Evolutionary conservation across 1,140 invertebrate genomes (phyloP), one percentile per base, ranked within the genome.

Genomic region (Lordiphosa clarofinis): DNA sequence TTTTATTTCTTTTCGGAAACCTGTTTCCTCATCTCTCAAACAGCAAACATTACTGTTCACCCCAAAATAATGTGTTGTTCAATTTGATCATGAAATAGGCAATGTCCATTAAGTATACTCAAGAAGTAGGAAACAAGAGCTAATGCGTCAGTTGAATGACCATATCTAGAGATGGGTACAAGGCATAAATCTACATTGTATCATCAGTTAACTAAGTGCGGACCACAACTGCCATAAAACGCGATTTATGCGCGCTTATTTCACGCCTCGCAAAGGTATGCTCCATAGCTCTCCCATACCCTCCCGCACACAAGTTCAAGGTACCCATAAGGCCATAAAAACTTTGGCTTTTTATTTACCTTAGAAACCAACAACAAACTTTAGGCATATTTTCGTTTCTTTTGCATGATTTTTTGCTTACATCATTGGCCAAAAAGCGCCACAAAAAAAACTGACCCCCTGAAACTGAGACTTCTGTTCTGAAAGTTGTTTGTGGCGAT

Each of bases 231-330:
- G 43, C 43, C 24, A 46, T 46, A 46, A 46, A 46, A 46, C 24
- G 11, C 43, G 43, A 46, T 46, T 46, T 46, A 46, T 46, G 42
- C 28, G 8, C 42, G 21, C 9, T n/a, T 44, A 44, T 44, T 44
- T 44, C 19, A 44, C 42, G 42, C 42, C 42, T 42, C 39, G 4
- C 9, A 10, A 19, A 6, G 19, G 15, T 19, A 19, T 42, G 13
- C 24, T 10, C 13, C 7, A 19, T 19, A 8, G 24, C 43, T 46
- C 43, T 28, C 31, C 24, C 11, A 12, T 4, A 1, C 13, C n/a
- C 24, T 46, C 43, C 43, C 43, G 11, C 43, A 13, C 43, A 24
- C 43, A 46, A 46, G 43, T 46, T 46, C 43, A 46, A 46, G 43
- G 43, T 46, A 40, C 38, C 13, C 13, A 11, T 31, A 11, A 44